Evolutionary conservation across 2,797 vertebrate genomes (phyloP).

Genomic region (Fistularia commersonii): DNA sequence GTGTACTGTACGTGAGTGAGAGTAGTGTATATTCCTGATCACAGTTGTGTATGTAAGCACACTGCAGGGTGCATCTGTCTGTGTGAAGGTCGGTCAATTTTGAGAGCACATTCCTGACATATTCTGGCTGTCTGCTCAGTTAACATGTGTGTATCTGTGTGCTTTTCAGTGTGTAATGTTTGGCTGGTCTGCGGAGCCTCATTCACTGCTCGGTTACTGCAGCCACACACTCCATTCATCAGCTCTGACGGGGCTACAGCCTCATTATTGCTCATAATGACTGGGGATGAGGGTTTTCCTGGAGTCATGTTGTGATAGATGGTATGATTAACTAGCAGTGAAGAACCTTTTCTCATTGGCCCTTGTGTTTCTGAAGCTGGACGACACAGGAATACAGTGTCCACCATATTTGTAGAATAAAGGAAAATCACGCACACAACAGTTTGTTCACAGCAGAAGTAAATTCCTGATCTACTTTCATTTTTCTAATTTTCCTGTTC

Average conservation of each 20-base stretch:
- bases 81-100: constrained; percentile 43
- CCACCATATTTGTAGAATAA: no score
- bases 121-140: constrained; percentile 46
- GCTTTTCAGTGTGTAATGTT: constrained; percentile 45
- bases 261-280: constrained; percentile 31
- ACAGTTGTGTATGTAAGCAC: constrained; percentile 14
- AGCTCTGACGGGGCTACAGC: constrained; percentile 16
- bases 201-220: constrained; percentile 42
- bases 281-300: constrained; percentile 24
- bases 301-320: constrained; percentile 29
- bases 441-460: no score
- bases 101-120: constrained; percentile 57
- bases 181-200: constrained; percentile 36
- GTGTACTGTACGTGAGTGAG: constrained; percentile 25
- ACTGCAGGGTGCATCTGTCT: constrained; percentile 22
- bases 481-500: no score
- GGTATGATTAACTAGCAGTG: constrained; percentile 1
- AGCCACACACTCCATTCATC: constrained; percentile 28
- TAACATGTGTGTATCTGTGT: constrained; percentile 30
- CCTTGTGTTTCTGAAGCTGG: no score
- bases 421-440: no score
- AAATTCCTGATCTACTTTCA: no score
- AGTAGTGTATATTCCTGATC: no score
- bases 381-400: no score
- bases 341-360: no score